These are phyloP conservation scores for Piliocolobus tephrosceles DNA, from an alignment of 2,113 vertebrate genomes.

Conservation along the genomic window DNA sequence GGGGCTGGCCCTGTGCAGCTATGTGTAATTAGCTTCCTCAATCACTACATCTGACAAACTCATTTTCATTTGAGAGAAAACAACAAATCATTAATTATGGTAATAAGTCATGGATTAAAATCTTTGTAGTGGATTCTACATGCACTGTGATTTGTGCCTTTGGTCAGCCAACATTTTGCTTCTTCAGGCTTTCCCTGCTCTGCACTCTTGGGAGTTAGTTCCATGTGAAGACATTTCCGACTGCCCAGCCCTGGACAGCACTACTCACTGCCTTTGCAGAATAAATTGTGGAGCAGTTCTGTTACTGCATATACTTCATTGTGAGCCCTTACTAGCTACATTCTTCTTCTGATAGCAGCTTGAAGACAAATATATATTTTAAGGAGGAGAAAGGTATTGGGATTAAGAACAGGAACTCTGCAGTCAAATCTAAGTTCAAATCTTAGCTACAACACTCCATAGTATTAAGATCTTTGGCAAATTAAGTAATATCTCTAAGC, in stretches of 20 bases:
- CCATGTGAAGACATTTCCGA: neutral
- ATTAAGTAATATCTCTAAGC: neutral
- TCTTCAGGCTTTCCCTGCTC: neutral
- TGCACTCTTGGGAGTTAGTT: neutral
- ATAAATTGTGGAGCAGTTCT: neutral
- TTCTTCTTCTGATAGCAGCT: neutral
- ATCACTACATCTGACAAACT: constrained; percentile 69
- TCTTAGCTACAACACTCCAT: neutral
- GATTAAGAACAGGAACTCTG: neutral
- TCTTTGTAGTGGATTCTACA: constrained; percentile 29
- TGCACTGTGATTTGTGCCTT: neutral
- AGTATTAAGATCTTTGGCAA: neutral
- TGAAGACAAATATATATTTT: neutral
- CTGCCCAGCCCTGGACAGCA: neutral
- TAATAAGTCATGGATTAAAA: constrained; percentile 58
- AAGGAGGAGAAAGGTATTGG: neutral
- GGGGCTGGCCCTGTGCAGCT: constrained; percentile 46
- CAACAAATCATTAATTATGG: constrained; percentile 71
- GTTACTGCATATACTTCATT: neutral
- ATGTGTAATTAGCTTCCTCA: constrained; percentile 66
- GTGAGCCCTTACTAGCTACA: neutral
- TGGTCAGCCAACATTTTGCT: neutral
- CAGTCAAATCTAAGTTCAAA: neutral
- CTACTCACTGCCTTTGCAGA: neutral
- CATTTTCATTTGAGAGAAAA: constrained; percentile 73